Evolutionary conservation across 2,113 vertebrate species (phyloP).

Genomic region (Seriola dumerili): DNA sequence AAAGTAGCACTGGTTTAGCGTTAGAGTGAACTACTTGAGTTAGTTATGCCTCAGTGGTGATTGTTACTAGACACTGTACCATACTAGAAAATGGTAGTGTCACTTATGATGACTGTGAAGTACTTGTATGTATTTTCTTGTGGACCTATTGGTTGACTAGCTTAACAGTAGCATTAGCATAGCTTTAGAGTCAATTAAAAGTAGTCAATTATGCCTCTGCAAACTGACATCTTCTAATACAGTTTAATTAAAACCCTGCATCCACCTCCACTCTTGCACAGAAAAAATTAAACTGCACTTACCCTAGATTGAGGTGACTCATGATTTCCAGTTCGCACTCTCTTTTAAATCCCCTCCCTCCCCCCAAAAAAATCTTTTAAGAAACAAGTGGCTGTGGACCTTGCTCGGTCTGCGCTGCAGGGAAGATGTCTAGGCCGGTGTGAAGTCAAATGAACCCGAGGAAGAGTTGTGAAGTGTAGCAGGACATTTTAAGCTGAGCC

Average conservation of each 20-base stretch:
- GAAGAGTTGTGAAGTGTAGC: slow-evolving; percentile 1
- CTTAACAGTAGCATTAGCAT: neutral
- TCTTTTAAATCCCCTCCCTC: neutral
- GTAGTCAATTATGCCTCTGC: neutral
- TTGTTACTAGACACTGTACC: neutral
- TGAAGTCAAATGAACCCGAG: neutral
- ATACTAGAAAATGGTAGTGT: neutral
- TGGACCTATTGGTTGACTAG: too few species aligned
- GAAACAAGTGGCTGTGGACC: neutral
- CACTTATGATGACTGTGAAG: neutral
- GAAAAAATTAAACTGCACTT: slow-evolving; percentile 61
- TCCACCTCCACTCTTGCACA: neutral
- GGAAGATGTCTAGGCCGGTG: neutral
- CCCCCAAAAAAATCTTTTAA: neutral
- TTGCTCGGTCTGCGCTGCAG: neutral
- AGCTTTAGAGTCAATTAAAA: neutral
- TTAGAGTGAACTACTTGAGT: too few species aligned
- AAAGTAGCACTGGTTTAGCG: neutral
- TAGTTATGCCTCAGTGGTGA: too few species aligned
- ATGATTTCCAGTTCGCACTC: slow-evolving; percentile 79
- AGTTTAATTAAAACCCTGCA: neutral
- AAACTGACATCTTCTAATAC: neutral
- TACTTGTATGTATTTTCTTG: too few species aligned
- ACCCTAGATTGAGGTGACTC: slow-evolving; percentile 88
- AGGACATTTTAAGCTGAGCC: slow-evolving; percentile 15